These are phyloP conservation scores for Pectinophora gossypiella DNA, from an alignment of 1,140 invertebrate genomes.

Conservation along the genomic window DNA sequence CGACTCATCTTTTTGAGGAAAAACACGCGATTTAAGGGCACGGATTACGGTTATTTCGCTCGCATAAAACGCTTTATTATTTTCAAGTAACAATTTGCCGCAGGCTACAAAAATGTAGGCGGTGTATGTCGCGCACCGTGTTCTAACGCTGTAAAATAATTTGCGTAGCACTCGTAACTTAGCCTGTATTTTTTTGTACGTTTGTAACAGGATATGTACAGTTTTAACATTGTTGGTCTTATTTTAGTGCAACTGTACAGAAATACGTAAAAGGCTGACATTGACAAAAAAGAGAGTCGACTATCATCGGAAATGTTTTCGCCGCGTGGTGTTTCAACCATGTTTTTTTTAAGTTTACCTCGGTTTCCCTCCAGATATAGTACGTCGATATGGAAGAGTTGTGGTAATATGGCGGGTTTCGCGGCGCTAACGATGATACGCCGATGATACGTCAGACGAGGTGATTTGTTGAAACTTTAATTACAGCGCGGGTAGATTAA, in stretches of 20 bases:
- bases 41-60: slow-evolving; percentile 1
- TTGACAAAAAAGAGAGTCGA: no score
- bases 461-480: slow-evolving; percentile 60
- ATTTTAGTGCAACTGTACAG: no score
- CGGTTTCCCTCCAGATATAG: no score
- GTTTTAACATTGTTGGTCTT: no score
- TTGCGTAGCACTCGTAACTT: not conserved
- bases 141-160: slow-evolving; percentile 9
- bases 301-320: no score
- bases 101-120: not conserved
- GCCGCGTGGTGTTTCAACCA: no score
- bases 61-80: slow-evolving; percentile 3
- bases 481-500: slow-evolving; percentile 51
- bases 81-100: not conserved
- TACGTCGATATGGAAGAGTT: no score
- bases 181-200: not conserved
- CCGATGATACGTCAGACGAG: slow-evolving; percentile 25
- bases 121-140: not conserved
- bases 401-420: no score
- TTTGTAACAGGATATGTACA: not conserved
- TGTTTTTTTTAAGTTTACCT: no score
- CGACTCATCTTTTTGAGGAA: slow-evolving; percentile 1
- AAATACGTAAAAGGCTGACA: no score
- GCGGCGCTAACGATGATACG: not conserved
- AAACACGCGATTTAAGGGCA: not conserved